phyloP scores from a whole-genome alignment of 2,113 vertebrate genomes.

The Psophia crepitans region DNA sequence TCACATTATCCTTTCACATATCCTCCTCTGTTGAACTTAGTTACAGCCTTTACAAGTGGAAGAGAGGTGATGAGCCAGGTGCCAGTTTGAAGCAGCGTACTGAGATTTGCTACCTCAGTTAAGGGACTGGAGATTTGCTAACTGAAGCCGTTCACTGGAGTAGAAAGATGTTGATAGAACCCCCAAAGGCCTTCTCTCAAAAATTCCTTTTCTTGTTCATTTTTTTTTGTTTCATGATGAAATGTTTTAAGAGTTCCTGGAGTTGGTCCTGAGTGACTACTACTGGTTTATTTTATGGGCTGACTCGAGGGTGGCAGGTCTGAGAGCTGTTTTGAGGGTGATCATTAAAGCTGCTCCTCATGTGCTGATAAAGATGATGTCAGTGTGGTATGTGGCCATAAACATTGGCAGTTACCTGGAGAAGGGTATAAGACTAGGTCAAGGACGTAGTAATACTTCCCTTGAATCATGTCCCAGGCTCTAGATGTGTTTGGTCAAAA shows the following conservation, averaged over 20 bases:
- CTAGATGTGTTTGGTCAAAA: not conserved
- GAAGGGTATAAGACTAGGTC: not conserved
- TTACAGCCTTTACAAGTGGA: not conserved
- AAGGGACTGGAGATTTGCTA: not conserved
- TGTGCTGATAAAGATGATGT: not conserved
- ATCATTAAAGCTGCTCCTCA: too few relatives aligned
- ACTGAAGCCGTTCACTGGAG: not conserved
- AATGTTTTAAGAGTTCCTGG: not conserved
- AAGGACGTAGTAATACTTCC: not conserved
- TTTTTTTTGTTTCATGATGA: not conserved
- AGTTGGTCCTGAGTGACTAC: not conserved
- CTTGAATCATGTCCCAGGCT: not conserved
- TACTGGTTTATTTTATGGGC: not conserved
- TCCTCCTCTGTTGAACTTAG: not conserved
- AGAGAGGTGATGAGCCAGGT: not conserved
- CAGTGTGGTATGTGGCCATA: not conserved
- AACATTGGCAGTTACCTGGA: not conserved
- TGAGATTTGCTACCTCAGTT: not conserved
- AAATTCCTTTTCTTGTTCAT: not conserved
- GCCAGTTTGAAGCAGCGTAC: fast-evolving
- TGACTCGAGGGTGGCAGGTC: not conserved
- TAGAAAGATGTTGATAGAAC: not conserved
- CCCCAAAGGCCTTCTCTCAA: not conserved
- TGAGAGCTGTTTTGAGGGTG: not conserved
- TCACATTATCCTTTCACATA: fast-evolving